A percentile compares a stretch with the other conserved stretches of the same genome.
These are phyloP conservation scores for Kryphioiulus occultus DNA, from an alignment of 2,888 invertebrate genomes.

Conservation along the genomic window DNA sequence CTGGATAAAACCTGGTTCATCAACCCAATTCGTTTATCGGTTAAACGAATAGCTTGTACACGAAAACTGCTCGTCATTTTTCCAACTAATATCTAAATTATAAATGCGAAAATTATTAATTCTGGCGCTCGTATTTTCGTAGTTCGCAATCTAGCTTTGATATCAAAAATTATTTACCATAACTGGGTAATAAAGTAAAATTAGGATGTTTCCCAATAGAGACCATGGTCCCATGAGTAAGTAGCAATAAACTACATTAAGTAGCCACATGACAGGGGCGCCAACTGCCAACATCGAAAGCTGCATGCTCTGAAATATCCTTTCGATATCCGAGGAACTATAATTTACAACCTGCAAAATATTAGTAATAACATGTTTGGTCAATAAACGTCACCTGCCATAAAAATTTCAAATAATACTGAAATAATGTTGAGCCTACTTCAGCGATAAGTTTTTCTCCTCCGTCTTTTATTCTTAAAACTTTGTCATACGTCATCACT, in stretches of 20 bases:
- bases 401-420: neutral
- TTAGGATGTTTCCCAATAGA: constrained; percentile 63
- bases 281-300: constrained; percentile 59
- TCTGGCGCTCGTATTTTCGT: neutral
- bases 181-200: constrained; percentile 63
- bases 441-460: constrained; percentile 48
- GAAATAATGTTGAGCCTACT: constrained; percentile 18
- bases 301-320: constrained; percentile 60
- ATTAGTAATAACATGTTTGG: no score
- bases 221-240: constrained; percentile 64
- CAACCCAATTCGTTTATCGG: constrained; percentile 62
- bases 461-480: constrained; percentile 45
- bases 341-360: constrained; percentile 47
- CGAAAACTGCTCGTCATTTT: constrained; percentile 59
- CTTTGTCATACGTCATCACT: constrained; percentile 50
- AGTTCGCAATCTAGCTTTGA: neutral
- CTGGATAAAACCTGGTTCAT: constrained; percentile 67
- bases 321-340: constrained; percentile 55
- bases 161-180: constrained; percentile 61
- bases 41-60: constrained; percentile 59
- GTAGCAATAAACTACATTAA: constrained; percentile 62
- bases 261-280: constrained; percentile 61
- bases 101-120: constrained; percentile 16
- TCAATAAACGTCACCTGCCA: neutral
- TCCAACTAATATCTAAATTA: constrained; percentile 59